phyloP scores from a whole-genome alignment of 2,888 invertebrate species.

The Lapara coniferarum region DNA sequence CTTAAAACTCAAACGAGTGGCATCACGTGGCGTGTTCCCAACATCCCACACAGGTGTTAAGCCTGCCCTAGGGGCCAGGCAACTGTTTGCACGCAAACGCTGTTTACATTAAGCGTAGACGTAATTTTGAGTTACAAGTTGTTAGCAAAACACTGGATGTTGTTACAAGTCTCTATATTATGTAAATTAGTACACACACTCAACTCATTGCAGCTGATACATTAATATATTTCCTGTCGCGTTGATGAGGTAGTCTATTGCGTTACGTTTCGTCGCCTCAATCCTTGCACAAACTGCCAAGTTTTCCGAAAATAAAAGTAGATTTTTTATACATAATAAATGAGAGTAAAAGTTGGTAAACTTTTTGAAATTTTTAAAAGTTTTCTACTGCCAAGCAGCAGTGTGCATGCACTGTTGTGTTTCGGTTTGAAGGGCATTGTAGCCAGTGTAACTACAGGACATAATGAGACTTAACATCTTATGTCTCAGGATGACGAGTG shows the following conservation, averaged over 20 bases:
- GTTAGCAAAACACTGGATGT: constrained; percentile 47
- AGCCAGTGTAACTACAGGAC: too few relatives aligned
- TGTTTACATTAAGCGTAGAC: constrained; percentile 42
- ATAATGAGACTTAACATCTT: too few relatives aligned
- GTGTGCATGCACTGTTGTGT: too few relatives aligned
- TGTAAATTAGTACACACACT: constrained; percentile 41
- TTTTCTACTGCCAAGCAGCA: too few relatives aligned
- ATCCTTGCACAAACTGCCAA: too few relatives aligned
- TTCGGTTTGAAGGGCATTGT: too few relatives aligned
- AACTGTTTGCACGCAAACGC: constrained; percentile 38
- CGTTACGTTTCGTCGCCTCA: too few relatives aligned
- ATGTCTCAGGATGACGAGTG: too few relatives aligned
- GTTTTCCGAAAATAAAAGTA: too few relatives aligned
- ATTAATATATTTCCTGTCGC: constrained; percentile 6
- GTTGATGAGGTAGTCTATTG: neutral
- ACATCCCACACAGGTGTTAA: constrained; percentile 5
- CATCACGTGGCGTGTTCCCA: constrained; percentile 7
- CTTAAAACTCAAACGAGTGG: neutral
- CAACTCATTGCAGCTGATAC: neutral
- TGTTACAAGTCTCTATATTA: constrained; percentile 43
- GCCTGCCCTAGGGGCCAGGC: constrained; percentile 26
- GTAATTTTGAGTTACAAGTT: constrained; percentile 45
- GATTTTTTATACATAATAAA: too few relatives aligned
- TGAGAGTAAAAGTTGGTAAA: too few relatives aligned
- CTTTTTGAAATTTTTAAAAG: too few relatives aligned